These are phyloP conservation scores for Philonicus albiceps DNA, from an alignment of 2,888 invertebrate genomes.

Conservation along the genomic window DNA sequence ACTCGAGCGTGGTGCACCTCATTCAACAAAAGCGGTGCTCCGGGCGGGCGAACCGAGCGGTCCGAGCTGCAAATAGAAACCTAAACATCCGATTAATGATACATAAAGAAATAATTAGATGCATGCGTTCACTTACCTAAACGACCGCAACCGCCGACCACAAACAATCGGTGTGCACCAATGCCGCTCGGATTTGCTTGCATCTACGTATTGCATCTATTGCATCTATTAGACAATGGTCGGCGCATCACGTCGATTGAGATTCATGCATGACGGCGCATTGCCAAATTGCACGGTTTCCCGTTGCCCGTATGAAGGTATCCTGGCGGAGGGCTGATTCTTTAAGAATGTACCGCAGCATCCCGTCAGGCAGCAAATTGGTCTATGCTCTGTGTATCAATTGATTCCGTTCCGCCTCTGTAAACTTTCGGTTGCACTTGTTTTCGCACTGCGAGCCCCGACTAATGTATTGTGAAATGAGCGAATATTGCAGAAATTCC, in stretches of 20 bases:
- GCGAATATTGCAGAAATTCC: slow-evolving; percentile 27
- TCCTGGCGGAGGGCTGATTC: background rate
- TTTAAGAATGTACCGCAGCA: slow-evolving; percentile 24
- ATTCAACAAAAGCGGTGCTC: slow-evolving; percentile 8
- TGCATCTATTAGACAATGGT: slow-evolving; percentile 26
- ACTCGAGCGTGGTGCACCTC: background rate
- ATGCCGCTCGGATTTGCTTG: background rate
- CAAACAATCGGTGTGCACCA: slow-evolving; percentile 4
- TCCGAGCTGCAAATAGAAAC: slow-evolving; percentile 17
- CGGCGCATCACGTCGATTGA: background rate
- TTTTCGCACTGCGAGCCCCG: slow-evolving; percentile 29
- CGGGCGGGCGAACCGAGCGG: background rate
- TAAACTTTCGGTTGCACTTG: slow-evolving; percentile 24
- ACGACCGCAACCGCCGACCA: slow-evolving; percentile 20
- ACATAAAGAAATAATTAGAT: slow-evolving; percentile 42
- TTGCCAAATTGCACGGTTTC: slow-evolving; percentile 8
- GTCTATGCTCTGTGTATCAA: slow-evolving; percentile 7
- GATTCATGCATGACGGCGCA: slow-evolving; percentile 24
- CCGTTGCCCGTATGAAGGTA: background rate
- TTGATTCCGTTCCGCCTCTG: slow-evolving; percentile 35
- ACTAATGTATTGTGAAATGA: slow-evolving; percentile 27
- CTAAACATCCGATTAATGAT: slow-evolving; percentile 32
- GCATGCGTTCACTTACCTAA: slow-evolving; percentile 31
- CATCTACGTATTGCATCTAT: background rate
- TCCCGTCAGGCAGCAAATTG: background rate